Percentiles rank a stretch among this genome's conserved stretches.
phyloP scores from a whole-genome alignment of 2,113 vertebrate genomes.

The Xyrauchen texanus region DNA sequence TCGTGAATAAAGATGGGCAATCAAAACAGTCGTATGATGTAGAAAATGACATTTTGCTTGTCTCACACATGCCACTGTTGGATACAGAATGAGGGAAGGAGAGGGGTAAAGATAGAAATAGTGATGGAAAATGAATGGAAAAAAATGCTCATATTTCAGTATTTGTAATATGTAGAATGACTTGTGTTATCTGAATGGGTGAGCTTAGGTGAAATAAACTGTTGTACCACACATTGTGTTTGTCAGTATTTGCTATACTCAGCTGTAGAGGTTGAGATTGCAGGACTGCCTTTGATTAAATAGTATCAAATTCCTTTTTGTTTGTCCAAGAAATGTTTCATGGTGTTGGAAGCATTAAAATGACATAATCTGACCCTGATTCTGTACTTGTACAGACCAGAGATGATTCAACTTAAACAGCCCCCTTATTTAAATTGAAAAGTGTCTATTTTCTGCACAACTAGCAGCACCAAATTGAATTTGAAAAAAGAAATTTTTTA shows the following conservation, averaged over 20 bases:
- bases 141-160: neutral
- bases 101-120: neutral
- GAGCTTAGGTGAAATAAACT: neutral
- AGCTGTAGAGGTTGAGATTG: no score
- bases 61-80: neutral
- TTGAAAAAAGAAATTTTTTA: no score
- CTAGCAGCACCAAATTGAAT: no score
- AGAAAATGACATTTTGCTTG: neutral
- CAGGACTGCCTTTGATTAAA: no score
- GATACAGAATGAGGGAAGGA: neutral
- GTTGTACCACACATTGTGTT: neutral
- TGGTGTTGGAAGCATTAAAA: no score
- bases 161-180: neutral
- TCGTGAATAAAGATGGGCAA: conserved; percentile 13
- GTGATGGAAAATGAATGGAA: neutral
- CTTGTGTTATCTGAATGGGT: neutral
- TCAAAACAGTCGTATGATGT: conserved; percentile 2
- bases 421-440: no score
- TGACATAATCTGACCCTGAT: no score
- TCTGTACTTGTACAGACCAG: no score
- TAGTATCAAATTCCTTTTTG: no score
- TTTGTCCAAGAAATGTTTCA: no score
- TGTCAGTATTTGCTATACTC: conserved; percentile 13
- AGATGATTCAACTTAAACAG: no score
- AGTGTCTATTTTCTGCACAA: no score